Base-by-base conservation (phyloP, 92 coral and sea anemone species). In the Montipora capitata region DNA sequence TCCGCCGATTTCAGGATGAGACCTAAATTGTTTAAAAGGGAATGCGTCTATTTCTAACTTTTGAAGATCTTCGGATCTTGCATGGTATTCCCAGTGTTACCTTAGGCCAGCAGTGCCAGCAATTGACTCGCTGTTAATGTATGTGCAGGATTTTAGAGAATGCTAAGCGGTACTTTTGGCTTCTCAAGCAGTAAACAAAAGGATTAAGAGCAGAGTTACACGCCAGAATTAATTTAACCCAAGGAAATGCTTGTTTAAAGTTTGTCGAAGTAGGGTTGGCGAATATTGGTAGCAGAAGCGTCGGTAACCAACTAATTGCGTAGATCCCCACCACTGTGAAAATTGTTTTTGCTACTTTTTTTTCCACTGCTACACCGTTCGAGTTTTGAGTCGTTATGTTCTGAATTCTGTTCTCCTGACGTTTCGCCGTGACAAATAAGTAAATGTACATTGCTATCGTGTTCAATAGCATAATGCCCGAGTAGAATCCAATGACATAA, bases 181-280 rank as follows among this genome's bases (percentile, higher is more conserved):
- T 86, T 44, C 88, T 86, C 41, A 75, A 40, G 66, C 91, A 91
- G 52, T 91, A 91, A 41, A 91, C 72, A 56, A 49, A 91, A 2
- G 94, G 94, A 80, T 91, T 91, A 15, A 91, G 12, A 3, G 94
- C 83, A 17, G 91, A 86, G 72, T 91, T 91, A 56, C 94, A 86
- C 10, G 88, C 59, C 27, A 78, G 80, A 7, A 87, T 3, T 2
- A 88, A 74, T 11, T 74, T 81, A 3, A 82, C 63, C 74, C 77
- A 76, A 4, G 43, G 64, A 57, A 61, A 74, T 2, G 40, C 16
- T 10, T 43, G 75, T 12, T 3, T 3, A 45, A 84, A 84, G 54
- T 81, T 48, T 27, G 59, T 10, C 15, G 81, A 27, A 58, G 72
- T 8, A 4, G 73, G 81, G 58, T 84, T 66, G 41, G 74, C 35